Percentiles rank a stretch among this genome's conserved stretches.
Evolutionary conservation across 2,888 invertebrate genomes (phyloP).

Genomic region (Gastrophysa polygoni): DNA sequence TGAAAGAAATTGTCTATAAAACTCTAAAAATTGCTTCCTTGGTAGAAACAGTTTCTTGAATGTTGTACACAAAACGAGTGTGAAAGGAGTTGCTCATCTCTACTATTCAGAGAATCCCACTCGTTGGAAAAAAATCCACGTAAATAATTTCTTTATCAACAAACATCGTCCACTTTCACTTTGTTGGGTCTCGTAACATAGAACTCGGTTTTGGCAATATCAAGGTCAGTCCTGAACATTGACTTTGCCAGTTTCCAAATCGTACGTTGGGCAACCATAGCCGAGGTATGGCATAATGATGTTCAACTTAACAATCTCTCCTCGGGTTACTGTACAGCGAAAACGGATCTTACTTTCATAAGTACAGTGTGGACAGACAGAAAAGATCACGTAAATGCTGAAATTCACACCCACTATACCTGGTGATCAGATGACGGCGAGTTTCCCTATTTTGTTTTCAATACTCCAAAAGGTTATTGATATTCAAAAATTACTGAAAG

Average conservation of each 20-base stretch:
- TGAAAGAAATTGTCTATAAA: not conserved
- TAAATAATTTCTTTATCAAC: slow-evolving; percentile 11
- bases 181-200: slow-evolving; percentile 39
- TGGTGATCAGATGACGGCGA: no score
- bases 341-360: slow-evolving; percentile 18
- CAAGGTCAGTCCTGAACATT: slow-evolving; percentile 49
- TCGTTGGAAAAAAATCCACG: not conserved
- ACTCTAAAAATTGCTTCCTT: no score
- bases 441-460: no score
- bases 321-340: not conserved
- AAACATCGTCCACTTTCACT: slow-evolving; percentile 37
- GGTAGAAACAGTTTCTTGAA: no score
- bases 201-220: slow-evolving; percentile 48
- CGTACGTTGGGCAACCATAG: slow-evolving; percentile 22
- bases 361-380: not conserved
- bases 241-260: slow-evolving; percentile 44
- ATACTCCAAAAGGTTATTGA: no score
- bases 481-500: no score
- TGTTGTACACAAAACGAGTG: no score
- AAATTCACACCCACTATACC: no score
- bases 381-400: no score
- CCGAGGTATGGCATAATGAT: slow-evolving; percentile 7
- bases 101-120: not conserved
- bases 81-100: not conserved
- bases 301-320: slow-evolving; percentile 18